Conservation (phyloP, 2,113 vertebrate species). For the Thalassoma bifasciatum region DNA sequence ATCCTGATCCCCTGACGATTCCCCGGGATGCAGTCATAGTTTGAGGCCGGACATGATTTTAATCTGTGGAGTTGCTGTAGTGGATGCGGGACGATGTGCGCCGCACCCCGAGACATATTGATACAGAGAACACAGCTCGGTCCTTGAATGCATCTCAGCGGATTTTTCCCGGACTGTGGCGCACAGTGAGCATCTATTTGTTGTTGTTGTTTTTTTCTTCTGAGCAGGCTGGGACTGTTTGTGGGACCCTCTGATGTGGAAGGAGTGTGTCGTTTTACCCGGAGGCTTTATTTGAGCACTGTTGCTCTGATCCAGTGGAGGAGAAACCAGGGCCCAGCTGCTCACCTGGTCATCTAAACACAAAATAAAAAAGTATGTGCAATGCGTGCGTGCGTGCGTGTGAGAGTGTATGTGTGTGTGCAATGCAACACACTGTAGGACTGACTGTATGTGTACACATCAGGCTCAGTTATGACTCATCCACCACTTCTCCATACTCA, state of each 20-base stretch:
- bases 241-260: constrained; percentile 68
- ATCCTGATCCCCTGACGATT: constrained; percentile 57
- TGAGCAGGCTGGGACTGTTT: constrained; percentile 32
- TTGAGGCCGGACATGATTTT: constrained; percentile 71
- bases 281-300: constrained; percentile 63
- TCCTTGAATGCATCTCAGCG: constrained; percentile 32
- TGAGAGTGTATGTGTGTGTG: constrained; percentile 23
- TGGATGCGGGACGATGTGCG: constrained; percentile 71
- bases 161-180: constrained; percentile 65
- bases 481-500: neutral
- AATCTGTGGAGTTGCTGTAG: constrained; percentile 65
- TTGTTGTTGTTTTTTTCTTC: neutral
- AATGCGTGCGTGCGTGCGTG: constrained; percentile 12
- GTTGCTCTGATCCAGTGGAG: constrained; percentile 59
- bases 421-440: constrained; percentile 32
- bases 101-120: constrained; percentile 69
- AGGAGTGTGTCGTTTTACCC: constrained; percentile 55
- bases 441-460: constrained; percentile 8
- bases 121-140: constrained; percentile 61
- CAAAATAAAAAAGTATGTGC: constrained; percentile 77
- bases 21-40: constrained; percentile 66
- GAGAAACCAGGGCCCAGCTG: constrained; percentile 52
- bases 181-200: constrained; percentile 54
- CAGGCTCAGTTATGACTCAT: constrained; percentile 33
- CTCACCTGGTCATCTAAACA: constrained; percentile 68